These are phyloP conservation scores for Anableps anableps DNA, from an alignment of 2,797 vertebrate species.

Conservation along the genomic window DNA sequence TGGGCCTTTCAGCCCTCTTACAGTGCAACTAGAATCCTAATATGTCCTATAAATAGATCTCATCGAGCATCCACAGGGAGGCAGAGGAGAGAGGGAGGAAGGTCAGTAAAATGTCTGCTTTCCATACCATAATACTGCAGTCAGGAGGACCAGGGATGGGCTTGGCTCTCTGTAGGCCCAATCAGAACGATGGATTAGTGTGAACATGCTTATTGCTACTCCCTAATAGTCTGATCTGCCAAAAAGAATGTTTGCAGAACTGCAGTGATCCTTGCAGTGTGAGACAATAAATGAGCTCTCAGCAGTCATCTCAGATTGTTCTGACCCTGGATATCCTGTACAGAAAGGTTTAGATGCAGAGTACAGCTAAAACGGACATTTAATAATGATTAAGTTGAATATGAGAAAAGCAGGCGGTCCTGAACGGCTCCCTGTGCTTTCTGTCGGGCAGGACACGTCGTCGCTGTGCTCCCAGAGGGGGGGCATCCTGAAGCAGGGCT, in stretches of 20 bases:
- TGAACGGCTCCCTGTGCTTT: conserved; percentile 21
- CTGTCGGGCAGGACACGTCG: conserved; percentile 84
- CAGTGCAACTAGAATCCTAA: conserved; percentile 51
- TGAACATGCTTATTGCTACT: background rate
- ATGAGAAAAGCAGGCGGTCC: background rate
- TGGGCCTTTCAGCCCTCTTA: conserved; percentile 11
- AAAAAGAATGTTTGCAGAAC: background rate
- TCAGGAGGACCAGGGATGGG: background rate
- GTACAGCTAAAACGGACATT: background rate
- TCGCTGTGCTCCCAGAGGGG: conserved; percentile 96
- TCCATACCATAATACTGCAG: background rate
- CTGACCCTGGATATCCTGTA: background rate
- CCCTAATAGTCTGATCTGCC: background rate
- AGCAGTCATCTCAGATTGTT: background rate
- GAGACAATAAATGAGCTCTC: background rate
- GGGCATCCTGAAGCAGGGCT: conserved; percentile 96
- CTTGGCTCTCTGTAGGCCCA: background rate
- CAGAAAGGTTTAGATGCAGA: background rate
- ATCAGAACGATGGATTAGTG: background rate
- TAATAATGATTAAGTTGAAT: background rate
- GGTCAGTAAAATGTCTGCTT: background rate
- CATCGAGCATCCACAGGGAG: conserved; percentile 39
- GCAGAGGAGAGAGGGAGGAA: conserved; percentile 1
- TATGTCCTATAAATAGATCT: conserved; percentile 71
- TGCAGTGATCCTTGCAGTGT: background rate